A percentile compares a stretch with the other conserved stretches of the same genome.
Evolutionary conservation across 2,888 invertebrate species (phyloP).

Genomic region (Drosophila birchii): DNA sequence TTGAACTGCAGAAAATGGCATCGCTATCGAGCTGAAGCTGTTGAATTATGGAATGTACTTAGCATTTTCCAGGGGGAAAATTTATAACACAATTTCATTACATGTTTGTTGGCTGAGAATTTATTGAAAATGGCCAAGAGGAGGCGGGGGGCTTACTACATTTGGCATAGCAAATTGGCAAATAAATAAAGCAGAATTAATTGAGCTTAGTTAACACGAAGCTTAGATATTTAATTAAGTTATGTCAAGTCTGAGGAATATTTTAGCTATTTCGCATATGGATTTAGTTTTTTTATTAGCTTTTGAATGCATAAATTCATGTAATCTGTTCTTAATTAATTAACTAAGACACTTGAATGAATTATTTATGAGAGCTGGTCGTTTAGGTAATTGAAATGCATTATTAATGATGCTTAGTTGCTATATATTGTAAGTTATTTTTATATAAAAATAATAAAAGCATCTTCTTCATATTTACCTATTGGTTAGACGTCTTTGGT

Average conservation of each 20-base stretch:
- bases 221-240: conserved; percentile 9
- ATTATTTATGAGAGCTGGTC: background rate
- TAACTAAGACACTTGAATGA: background rate
- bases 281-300: background rate
- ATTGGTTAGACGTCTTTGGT: conserved; percentile 11
- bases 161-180: conserved; percentile 1
- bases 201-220: background rate
- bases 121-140: conserved; percentile 14
- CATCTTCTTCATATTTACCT: conserved; percentile 24
- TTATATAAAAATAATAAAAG: background rate
- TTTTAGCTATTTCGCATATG: background rate
- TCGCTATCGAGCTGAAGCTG: conserved; percentile 29
- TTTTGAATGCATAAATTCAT: background rate
- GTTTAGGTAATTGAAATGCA: background rate
- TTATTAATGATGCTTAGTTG: background rate
- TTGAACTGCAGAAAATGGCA: conserved; percentile 42
- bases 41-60: conserved; percentile 20
- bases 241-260: background rate
- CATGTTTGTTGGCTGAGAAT: conserved; percentile 12
- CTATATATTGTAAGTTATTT: background rate
- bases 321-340: background rate
- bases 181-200: conserved; percentile 3
- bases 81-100: conserved; percentile 27
- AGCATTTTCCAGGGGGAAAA: conserved; percentile 9
- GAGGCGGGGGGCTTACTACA: background rate